Evolutionary conservation across 2,797 vertebrate species (phyloP).

Genomic region (Apogon talboti): DNA sequence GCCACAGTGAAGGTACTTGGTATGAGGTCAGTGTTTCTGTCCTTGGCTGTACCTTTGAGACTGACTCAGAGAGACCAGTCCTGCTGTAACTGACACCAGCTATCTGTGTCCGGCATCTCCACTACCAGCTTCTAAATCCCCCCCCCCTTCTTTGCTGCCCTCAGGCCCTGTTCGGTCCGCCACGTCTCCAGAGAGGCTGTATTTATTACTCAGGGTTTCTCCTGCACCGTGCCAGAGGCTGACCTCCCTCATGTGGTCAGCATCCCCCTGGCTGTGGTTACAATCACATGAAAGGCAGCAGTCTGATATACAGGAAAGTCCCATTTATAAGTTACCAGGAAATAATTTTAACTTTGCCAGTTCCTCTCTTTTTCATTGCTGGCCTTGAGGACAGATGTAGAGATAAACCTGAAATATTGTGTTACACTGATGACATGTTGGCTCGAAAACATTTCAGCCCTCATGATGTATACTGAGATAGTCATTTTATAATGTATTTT

Average conservation of each 20-base stretch:
- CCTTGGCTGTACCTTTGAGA: slow-evolving; percentile 67
- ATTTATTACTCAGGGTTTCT: slow-evolving; percentile 67
- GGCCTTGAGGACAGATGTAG: slow-evolving; percentile 3
- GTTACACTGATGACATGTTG: slow-evolving; percentile 12
- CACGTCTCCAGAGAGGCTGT: slow-evolving; percentile 55
- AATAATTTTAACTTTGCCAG: slow-evolving; percentile 16
- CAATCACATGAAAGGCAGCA: slow-evolving; percentile 14
- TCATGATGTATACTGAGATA: background rate
- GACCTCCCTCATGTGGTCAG: slow-evolving; percentile 47
- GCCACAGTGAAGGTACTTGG: slow-evolving; percentile 33
- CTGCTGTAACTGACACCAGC: slow-evolving; percentile 69
- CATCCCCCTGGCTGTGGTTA: slow-evolving; percentile 19
- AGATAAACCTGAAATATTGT: slow-evolving; percentile 24
- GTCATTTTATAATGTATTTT: slow-evolving; percentile 10
- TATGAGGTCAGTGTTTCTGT: slow-evolving; percentile 64
- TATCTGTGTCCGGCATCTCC: slow-evolving; percentile 73
- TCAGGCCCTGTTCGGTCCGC: slow-evolving; percentile 26
- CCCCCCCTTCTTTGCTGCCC: slow-evolving; percentile 30
- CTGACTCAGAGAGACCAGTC: slow-evolving; percentile 40
- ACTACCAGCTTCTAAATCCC: slow-evolving; percentile 46
- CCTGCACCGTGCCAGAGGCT: slow-evolving; percentile 31
- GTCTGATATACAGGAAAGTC: slow-evolving; percentile 14
- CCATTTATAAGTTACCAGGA: slow-evolving; percentile 8
- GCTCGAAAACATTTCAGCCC: slow-evolving; percentile 6
- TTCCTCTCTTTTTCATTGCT: slow-evolving; percentile 19